Percentiles rank a stretch among this genome's conserved stretches.
phyloP scores from a whole-genome alignment of 2,113 vertebrate species.

The Xyrauchen texanus region DNA sequence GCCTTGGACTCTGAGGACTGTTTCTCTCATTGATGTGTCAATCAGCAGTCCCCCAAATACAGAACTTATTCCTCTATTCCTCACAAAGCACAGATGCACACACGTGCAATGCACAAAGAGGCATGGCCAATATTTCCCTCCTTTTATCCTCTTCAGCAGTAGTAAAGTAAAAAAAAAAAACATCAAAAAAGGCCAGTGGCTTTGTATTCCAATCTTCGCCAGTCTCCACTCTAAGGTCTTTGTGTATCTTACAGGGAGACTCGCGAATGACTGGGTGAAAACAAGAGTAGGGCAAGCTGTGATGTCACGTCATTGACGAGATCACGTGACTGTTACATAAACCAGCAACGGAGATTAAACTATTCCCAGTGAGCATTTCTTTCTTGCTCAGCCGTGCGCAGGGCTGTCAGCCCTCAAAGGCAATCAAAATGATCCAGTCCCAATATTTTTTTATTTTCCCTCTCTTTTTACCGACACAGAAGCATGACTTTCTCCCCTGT shows the following conservation, averaged over 20 bases:
- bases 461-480: slow-evolving; percentile 8
- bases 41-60: slow-evolving; percentile 54
- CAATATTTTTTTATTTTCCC: background rate
- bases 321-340: slow-evolving; percentile 80
- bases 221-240: slow-evolving; percentile 43
- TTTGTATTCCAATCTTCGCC: slow-evolving; percentile 28
- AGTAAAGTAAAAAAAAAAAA: background rate
- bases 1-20: slow-evolving; percentile 65
- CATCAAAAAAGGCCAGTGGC: background rate
- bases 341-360: slow-evolving; percentile 83
- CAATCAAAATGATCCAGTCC: background rate
- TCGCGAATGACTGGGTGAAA: slow-evolving; percentile 64
- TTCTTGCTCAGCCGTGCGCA: slow-evolving; percentile 48
- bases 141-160: slow-evolving; percentile 6
- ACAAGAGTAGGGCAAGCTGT: slow-evolving; percentile 67
- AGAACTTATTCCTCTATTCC: slow-evolving; percentile 56
- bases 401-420: slow-evolving; percentile 12
- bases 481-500: slow-evolving; percentile 21
- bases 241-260: slow-evolving; percentile 67
- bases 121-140: background rate
- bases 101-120: background rate
- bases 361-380: slow-evolving; percentile 71
- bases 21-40: slow-evolving; percentile 76
- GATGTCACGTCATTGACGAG: slow-evolving; percentile 78
- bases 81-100: slow-evolving; percentile 26